Conservation (phyloP, 2,113 vertebrate genomes). For the Callithrix jacchus region DNA sequence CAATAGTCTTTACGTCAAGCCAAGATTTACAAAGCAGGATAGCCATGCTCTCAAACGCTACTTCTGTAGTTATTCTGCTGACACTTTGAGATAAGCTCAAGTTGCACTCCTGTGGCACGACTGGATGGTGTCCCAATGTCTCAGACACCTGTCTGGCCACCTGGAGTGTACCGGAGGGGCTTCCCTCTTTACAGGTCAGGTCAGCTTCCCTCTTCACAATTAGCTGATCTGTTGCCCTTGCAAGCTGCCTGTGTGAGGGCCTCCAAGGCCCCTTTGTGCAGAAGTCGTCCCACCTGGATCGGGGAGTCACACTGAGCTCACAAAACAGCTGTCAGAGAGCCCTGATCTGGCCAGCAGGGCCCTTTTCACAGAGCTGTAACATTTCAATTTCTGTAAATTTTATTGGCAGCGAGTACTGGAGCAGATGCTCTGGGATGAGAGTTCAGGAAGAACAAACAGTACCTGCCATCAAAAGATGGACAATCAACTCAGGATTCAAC, state of each 20-base stretch:
- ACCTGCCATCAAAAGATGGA: neutral
- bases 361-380: neutral
- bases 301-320: neutral
- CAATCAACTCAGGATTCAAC: neutral
- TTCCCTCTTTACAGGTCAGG: neutral
- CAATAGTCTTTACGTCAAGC: neutral
- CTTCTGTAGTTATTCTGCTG: neutral
- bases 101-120: neutral
- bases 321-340: neutral
- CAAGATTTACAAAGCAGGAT: neutral
- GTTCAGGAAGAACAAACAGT: slow-evolving; percentile 8
- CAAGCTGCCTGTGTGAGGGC: neutral
- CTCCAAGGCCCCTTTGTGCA: fast-evolving
- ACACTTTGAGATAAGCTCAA: neutral
- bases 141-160: neutral
- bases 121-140: neutral
- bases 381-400: slow-evolving; percentile 56
- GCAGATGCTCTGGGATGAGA: slow-evolving; percentile 17
- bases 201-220: neutral
- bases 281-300: neutral
- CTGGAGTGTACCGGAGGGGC: neutral
- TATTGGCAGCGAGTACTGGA: slow-evolving; percentile 9
- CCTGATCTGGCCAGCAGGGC: neutral
- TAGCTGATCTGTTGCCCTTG: neutral
- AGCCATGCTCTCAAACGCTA: neutral